Evolutionary conservation across 1,140 invertebrate species (phyloP).

Genomic region (Drosophila miranda): DNA sequence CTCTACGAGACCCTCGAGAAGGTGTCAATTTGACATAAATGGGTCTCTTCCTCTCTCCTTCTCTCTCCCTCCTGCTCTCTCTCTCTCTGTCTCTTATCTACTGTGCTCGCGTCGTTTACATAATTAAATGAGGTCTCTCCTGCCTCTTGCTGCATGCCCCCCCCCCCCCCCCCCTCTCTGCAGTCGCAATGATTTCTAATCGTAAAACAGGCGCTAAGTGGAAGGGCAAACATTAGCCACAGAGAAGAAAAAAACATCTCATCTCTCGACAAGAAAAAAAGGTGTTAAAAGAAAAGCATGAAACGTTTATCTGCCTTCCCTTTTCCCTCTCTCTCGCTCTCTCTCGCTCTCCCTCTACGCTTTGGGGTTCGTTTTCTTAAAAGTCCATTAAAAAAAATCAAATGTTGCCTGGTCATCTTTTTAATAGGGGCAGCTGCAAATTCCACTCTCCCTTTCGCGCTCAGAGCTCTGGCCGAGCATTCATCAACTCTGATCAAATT

Average conservation of each 20-base stretch:
- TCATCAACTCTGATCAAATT: conserved; percentile 47
- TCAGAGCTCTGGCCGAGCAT: conserved; percentile 49
- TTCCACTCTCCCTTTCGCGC: conserved; percentile 12
- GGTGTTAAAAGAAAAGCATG: conserved; percentile 79
- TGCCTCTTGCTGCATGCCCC: no score
- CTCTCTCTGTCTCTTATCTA: not conserved
- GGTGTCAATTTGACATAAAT: conserved; percentile 81
- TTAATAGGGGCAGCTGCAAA: conserved; percentile 58
- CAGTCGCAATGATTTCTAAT: conserved; percentile 52
- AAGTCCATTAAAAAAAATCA: conserved; percentile 60
- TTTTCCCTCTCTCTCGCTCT: conserved; percentile 15
- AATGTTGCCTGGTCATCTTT: conserved; percentile 21
- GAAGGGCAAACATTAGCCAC: conserved; percentile 67
- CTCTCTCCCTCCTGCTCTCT: no score
- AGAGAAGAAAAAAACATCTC: conserved; percentile 67
- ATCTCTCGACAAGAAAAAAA: conserved; percentile 63
- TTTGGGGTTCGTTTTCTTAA: conserved; percentile 33
- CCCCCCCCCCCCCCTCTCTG: not conserved
- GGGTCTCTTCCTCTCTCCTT: conserved; percentile 3
- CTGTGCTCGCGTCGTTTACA: conserved; percentile 65
- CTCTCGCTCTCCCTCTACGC: conserved; percentile 29
- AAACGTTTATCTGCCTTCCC: conserved; percentile 59
- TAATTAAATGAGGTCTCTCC: conserved; percentile 66
- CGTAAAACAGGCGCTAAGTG: conserved; percentile 76
- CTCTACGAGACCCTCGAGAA: conserved; percentile 6